Evolutionary conservation across 2,113 vertebrate species (phyloP).

Genomic region (Upupa epops): DNA sequence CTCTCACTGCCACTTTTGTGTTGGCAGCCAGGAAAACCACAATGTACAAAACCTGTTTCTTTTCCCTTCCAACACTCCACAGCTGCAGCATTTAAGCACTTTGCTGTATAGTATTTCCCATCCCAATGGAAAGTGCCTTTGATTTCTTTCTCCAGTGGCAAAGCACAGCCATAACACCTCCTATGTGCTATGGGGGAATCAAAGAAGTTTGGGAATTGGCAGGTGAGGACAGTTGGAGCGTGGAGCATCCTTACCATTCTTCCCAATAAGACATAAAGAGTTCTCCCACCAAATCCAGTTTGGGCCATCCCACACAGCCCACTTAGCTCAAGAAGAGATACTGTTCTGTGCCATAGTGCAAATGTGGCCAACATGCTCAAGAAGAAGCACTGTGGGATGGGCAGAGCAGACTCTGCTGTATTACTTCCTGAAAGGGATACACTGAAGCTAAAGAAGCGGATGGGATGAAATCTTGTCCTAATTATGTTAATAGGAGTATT

Average conservation of each 20-base stretch:
- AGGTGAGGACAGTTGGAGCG: background rate
- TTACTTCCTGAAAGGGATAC: background rate
- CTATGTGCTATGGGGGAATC: fast-evolving
- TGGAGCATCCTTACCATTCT: background rate
- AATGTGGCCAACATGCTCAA: background rate
- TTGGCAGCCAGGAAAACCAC: background rate
- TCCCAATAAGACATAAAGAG: fast-evolving
- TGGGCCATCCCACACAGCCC: fast-evolving
- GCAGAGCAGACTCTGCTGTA: background rate
- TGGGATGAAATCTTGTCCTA: conserved; percentile 1
- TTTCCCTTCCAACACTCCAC: background rate
- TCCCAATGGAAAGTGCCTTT: background rate
- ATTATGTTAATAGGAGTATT: background rate
- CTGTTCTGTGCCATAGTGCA: background rate
- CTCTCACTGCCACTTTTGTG: background rate
- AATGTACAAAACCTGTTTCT: background rate
- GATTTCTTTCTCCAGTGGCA: background rate
- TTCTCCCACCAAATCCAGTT: background rate
- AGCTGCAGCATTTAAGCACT: background rate
- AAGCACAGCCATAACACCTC: background rate
- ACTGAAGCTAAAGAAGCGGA: background rate
- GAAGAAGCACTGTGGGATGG: background rate
- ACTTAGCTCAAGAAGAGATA: fast-evolving
- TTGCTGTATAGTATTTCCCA: background rate
- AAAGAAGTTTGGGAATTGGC: background rate